A percentile compares a stretch with the other conserved stretches of the same genome.
Conservation (phyloP, 1,140 invertebrate species). For the Trinorchestia longiramus region DNA sequence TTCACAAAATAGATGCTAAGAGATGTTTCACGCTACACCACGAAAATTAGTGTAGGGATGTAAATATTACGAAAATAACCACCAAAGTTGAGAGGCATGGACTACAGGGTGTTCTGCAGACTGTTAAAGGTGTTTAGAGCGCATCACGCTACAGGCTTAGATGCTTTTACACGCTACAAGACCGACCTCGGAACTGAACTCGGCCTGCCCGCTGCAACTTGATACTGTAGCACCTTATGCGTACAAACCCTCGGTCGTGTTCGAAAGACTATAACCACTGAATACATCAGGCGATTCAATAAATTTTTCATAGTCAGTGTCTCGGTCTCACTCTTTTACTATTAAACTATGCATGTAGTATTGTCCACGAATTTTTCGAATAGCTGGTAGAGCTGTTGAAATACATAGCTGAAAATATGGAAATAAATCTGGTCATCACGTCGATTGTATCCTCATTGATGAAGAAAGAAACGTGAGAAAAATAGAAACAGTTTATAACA, state of each 20-base stretch:
- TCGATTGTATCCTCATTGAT: too few relatives aligned
- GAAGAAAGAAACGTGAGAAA: too few relatives aligned
- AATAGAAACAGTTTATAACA: too few relatives aligned
- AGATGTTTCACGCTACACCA: background rate
- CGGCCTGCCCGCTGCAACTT: background rate
- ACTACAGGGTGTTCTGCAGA: background rate
- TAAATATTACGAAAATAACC: background rate
- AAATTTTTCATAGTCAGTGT: background rate
- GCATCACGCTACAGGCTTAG: background rate
- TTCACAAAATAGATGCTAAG: background rate
- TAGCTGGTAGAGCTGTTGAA: background rate
- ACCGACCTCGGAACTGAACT: background rate
- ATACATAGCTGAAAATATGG: too few relatives aligned
- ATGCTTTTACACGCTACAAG: background rate
- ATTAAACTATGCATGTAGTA: background rate
- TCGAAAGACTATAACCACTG: background rate
- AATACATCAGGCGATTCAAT: background rate
- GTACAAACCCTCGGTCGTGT: background rate
- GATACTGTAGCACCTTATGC: background rate
- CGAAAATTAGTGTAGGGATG: background rate
- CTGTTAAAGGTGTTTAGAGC: slow-evolving; percentile 29
- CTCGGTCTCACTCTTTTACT: background rate
- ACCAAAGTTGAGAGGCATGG: background rate
- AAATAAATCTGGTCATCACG: too few relatives aligned
- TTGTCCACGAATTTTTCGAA: background rate